Conservation (phyloP, 2,888 invertebrate species). For the Balanococcus diminutus region DNA sequence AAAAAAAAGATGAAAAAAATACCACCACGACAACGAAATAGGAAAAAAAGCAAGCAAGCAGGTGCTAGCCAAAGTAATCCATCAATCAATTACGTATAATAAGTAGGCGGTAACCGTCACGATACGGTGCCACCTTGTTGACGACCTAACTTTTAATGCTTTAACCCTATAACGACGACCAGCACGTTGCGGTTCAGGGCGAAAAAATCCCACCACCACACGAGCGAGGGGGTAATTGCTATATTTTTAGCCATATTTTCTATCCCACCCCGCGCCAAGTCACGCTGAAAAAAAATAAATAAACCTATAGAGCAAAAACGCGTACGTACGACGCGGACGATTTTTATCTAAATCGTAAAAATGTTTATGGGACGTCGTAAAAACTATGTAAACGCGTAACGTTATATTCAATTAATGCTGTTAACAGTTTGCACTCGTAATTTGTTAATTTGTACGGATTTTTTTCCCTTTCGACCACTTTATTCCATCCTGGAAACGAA, state of each 20-base stretch:
- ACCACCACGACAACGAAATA: neutral
- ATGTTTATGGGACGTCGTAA: conserved; percentile 24
- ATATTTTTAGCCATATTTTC: conserved; percentile 19
- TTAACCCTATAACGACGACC: conserved; percentile 27
- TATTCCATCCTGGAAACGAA: too few species aligned
- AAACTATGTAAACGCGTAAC: conserved; percentile 30
- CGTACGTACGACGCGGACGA: neutral
- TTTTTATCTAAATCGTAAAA: conserved; percentile 40
- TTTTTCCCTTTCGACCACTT: too few species aligned
- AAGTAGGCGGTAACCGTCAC: conserved; percentile 48
- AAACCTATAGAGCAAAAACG: neutral
- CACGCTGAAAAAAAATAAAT: neutral
- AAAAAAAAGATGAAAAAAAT: too few species aligned
- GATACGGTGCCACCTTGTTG: conserved; percentile 48
- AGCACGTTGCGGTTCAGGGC: neutral
- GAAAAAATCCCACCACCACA: neutral
- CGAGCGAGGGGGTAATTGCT: conserved; percentile 35
- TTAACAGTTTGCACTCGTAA: conserved; percentile 19
- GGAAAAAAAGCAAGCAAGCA: neutral
- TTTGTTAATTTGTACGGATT: conserved; percentile 29
- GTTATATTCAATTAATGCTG: conserved; percentile 40
- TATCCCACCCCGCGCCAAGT: neutral
- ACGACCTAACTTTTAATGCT: conserved; percentile 36
- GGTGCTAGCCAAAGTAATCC: conserved; percentile 47
- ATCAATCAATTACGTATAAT: conserved; percentile 53